Evolutionary conservation across 2,113 vertebrate genomes (phyloP), one percentile per base, ranked within the genome.

Genomic region (Rhagologus leucostigma): DNA sequence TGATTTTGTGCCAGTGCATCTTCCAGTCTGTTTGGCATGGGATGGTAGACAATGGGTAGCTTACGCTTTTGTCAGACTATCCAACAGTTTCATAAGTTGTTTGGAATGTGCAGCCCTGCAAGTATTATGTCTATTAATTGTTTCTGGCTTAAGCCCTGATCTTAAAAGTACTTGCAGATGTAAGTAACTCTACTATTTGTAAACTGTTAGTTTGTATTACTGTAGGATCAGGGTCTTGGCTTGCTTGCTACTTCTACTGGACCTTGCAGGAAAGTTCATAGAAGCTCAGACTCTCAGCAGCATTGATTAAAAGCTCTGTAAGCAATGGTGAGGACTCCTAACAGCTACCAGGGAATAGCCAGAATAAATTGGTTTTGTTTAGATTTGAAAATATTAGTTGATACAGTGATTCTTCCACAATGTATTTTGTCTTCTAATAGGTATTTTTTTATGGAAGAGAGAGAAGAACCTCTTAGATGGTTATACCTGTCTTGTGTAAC

Each of bases 81-180:
- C 82, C 93, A 86, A 21, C 33, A 44, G 47, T 85, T 95, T 85
- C 59, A 7, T 91, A 80, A 91, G 14, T 63, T 46, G 26, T 39
- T 91, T 84, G 90, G 92, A 93, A 94, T 85, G 68, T 64, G 59
- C 60, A 86, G 35, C 59, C 67, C 50, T 77, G 78, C 30, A 69
- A 93, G 37, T 57, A 50, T 47, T 80, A 23, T 74, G 75, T 92
- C 76, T 82, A 46, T 94, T 93, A 77, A 78, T 87, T 73, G 49
- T 68, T 92, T 68, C 77, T 95, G 90, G 85, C 79, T 87, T 92
- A 84, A 81, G 16, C 37, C 24, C 14, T 71, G n/a, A 23, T 92
- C 44, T 71, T 84, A 29, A 83, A 92, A 95, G 82, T 68, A 79
- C 70, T 93, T 94, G 77, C 85, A 92, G 95, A 84, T 94, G 90